phyloP scores from a whole-genome alignment of 2,888 invertebrate species.

The Phymatocera aterrima region DNA sequence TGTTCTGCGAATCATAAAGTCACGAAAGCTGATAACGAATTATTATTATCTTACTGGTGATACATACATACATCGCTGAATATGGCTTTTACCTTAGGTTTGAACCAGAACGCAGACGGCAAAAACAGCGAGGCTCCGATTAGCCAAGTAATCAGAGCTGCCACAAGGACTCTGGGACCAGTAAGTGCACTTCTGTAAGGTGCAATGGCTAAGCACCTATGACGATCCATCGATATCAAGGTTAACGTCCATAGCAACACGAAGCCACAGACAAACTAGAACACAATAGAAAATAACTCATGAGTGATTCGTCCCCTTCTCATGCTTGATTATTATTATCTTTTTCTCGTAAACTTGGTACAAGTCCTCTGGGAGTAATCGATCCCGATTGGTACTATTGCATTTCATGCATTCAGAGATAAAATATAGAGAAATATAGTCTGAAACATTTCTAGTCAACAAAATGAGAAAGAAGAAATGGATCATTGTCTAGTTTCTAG shows the following conservation, averaged over 20 bases:
- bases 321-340: no score
- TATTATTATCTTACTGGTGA: not conserved
- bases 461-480: no score
- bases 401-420: no score
- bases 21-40: not conserved
- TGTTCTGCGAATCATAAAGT: slow-evolving; percentile 53
- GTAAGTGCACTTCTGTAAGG: slow-evolving; percentile 77
- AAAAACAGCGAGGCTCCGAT: slow-evolving; percentile 75
- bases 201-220: slow-evolving; percentile 77
- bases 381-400: no score
- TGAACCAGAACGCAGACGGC: slow-evolving; percentile 77
- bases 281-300: slow-evolving; percentile 50
- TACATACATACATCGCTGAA: not conserved
- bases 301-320: no score
- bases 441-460: no score
- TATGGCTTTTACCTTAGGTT: slow-evolving; percentile 59
- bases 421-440: no score
- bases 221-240: slow-evolving; percentile 78
- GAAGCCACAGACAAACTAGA: slow-evolving; percentile 78
- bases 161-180: slow-evolving; percentile 70
- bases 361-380: no score
- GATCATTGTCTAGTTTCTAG: no score
- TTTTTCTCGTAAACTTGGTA: no score
- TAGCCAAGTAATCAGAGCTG: slow-evolving; percentile 75
- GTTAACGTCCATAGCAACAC: slow-evolving; percentile 79